Base-by-base conservation (phyloP, 2,797 vertebrate species). In the Scolopax rusticola region DNA sequence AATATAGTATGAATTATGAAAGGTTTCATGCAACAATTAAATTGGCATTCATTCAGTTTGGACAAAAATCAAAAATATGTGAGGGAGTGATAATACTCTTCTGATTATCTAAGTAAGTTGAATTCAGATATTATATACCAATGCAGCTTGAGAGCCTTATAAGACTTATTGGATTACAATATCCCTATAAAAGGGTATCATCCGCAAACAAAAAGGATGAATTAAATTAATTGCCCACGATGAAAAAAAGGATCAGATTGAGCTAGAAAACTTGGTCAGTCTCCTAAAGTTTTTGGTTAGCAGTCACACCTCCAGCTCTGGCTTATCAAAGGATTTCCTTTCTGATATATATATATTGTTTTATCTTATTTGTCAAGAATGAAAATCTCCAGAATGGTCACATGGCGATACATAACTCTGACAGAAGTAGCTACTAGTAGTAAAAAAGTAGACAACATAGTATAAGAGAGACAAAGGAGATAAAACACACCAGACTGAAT, bases 261-360 rank as follows among this genome's bases (percentile, higher is more conserved):
- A n/a, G 6, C 38, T 57, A 63, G 47, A 71, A 88, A 92, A 70
- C 33, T 56, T 5, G 0, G 7, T 54, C 47, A 67, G 12, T n/a
- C n/a, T 80, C 41, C 3, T 16, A 33, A 30, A n/a, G 3, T 4
- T 81, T 38, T 27, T 71, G 30, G n/a, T 53, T 64, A 32, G 57
- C 40, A 69, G 50, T 89, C 54, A 64, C 30, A 75, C 17, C 50
- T 90, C 75, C 68, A 80, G 81, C 53, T 48, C 68, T 43, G 7
- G 32, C 64, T 81, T 76, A 87, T 40, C 76, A 38, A 75, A 78
- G 69, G 76, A 94, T 87, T 91, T 95, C 87, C 79, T 86, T 67
- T 76, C 65, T 32, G 73, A 91, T 65, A 50, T 1, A 89, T 1
- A 89, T 54, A 38, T 38, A 47, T 74, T 81, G 41, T 43, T 94